phyloP scores from a whole-genome alignment of 1,140 invertebrate genomes.

The Popillia japonica region DNA sequence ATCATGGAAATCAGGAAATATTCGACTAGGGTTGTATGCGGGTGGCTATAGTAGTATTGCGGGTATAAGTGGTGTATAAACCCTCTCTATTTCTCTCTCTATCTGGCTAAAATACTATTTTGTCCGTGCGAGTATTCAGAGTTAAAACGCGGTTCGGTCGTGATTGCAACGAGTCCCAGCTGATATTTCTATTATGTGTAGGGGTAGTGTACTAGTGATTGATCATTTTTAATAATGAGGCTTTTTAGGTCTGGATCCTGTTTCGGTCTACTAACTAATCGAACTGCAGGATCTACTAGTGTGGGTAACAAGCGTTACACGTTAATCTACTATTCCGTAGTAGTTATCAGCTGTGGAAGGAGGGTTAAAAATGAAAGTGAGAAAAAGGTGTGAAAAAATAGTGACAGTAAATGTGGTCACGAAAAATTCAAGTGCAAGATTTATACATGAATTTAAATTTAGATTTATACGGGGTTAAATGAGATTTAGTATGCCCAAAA shows the following conservation, averaged over 20 bases:
- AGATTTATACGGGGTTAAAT: no score
- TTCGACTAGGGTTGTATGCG: not conserved
- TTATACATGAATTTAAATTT: no score
- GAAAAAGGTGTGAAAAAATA: no score
- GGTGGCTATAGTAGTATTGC: not conserved
- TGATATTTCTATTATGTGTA: constrained; percentile 1
- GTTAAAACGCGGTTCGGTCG: not conserved
- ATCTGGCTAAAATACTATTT: not conserved
- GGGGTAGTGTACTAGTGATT: not conserved
- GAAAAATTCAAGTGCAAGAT: no score
- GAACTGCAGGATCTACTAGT: not conserved
- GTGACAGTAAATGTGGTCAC: no score
- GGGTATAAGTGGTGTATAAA: not conserved
- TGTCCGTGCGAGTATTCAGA: not conserved
- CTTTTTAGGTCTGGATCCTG: not conserved
- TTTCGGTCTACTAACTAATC: constrained; percentile 1
- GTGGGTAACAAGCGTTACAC: not conserved
- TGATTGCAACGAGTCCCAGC: not conserved
- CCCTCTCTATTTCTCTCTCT: no score
- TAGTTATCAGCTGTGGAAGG: no score
- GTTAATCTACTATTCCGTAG: not conserved
- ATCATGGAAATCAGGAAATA: constrained; percentile 18
- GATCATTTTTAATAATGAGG: constrained; percentile 28
- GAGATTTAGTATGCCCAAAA: no score
- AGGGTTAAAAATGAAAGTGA: no score